Evolutionary conservation across 2,888 invertebrate species (phyloP), one percentile per base, ranked within the genome.

Genomic region (Drosophila kuntzei): DNA sequence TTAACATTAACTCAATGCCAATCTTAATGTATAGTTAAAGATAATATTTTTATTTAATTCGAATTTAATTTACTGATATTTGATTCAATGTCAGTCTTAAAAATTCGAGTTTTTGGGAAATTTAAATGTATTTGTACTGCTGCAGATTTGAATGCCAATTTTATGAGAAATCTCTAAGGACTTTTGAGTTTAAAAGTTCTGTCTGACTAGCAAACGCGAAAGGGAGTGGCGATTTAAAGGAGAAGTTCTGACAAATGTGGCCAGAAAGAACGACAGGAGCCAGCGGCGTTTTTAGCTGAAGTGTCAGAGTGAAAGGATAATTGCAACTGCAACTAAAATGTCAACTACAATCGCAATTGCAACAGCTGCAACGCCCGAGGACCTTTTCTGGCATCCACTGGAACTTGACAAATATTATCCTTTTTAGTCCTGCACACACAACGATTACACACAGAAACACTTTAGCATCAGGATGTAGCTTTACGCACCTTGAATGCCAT

Each of bases 401-500:
- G 12, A n/a, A 22, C 22, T 22, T 1, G 29, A 36, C 25, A 27
- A 51, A 12, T 37, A 3, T 7, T 16, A 47, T 32, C 29, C 46
- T 43, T 20, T n/a, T n/a, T 4, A 9, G 14, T 44, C 44, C 44
- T 25, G 12, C 18, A 27, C 27, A 18, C 16, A 29, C 27, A 29
- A 18, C n/a, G 29, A 34, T 39, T 43, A 47, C 60, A 60, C 46
- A 27, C n/a, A 58, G 43, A 25, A 12, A 41, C 59, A 61, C 29
- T 65, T 51, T 41, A 46, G 41, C 63, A 41, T 47, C 39, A 22
- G 36, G 22, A 8, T 43, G 27, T 39, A 25, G 49, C 36, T 58
- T 64, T 79, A 77, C 89, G 78, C 90, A 89, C 89, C 89, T 89
- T 89, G 64, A 90, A 89, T 72, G 90, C 89, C 89, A 82, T 82